A percentile compares a stretch with the other conserved stretches of the same genome.
Conservation (phyloP, 1,140 invertebrate genomes). For the Orchestia grillus region DNA sequence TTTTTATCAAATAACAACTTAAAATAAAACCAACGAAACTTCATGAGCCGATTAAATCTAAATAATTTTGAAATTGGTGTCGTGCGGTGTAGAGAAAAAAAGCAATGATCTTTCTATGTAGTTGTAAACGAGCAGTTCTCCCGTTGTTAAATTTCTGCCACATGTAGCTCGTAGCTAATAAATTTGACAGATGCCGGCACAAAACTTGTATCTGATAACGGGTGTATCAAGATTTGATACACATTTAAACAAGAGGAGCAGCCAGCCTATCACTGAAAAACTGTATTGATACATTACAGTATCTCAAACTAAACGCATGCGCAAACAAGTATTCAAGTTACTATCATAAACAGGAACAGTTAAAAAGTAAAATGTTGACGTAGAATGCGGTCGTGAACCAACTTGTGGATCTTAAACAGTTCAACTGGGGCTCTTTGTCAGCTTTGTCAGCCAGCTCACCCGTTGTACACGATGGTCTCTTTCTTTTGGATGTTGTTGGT, state of each 20-base stretch:
- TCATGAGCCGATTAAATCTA: no score
- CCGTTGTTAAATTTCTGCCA: not conserved
- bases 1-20: not conserved
- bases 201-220: not conserved
- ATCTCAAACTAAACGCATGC: not conserved
- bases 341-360: not conserved
- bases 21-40: not conserved
- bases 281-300: not conserved
- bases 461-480: conserved; percentile 56
- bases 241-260: not conserved
- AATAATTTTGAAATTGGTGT: not conserved
- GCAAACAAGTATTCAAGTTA: not conserved
- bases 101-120: not conserved
- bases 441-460: not conserved
- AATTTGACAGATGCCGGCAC: not conserved
- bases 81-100: no score
- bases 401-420: not conserved
- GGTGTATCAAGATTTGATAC: not conserved
- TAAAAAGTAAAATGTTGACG: not conserved
- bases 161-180: not conserved
- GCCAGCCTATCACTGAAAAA: not conserved
- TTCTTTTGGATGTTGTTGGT: conserved; percentile 48
- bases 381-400: not conserved
- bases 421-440: not conserved
- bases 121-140: not conserved